Evolutionary conservation across 1,140 invertebrate genomes (phyloP), one percentile per base, ranked within the genome.

Genomic region (Eumaeus atala): DNA sequence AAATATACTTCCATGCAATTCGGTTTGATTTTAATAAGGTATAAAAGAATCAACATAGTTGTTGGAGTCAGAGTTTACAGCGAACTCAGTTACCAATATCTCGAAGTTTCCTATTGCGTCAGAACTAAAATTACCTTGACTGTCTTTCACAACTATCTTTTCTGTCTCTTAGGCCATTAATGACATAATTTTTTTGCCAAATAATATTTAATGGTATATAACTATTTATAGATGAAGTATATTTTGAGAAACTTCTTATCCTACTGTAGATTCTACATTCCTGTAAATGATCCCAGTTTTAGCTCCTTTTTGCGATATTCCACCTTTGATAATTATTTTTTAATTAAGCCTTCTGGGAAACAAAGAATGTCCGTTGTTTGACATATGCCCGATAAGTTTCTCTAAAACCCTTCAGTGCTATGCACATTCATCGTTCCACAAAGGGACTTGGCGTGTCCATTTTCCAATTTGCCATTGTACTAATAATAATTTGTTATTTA

Each of bases 281-380:
- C 38, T 40, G n/a, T 40, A 40, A 40, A 40, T 40, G 16, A 12
- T 11, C 38, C 38, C 3, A 40, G n/a, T 12, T 40, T 40, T 40
- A 40, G 38, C 38, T 12, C 38, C 16, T 14, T 40, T 40, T 8
- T 40, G n/a, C n/a, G n/a, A n/a, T n/a, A n/a, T 40, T 40, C 38
- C 16, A 40, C 16, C 16, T 40, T 40, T 12, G 16, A 40, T 12
- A 40, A 40, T 40, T 40, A 11, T 40, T 40, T 14, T 12, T 4
- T 8, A 11, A 11, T 11, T 12, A 12, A 12, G 8, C 16, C 38
- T 40, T 40, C 38, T 40, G 16, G 38, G 38, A 4, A 12, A 12
- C n/a, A 12, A 1, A 40, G 38, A 3, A 12, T 40, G n/a, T 40
- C 16, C 16, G n/a, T 14, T 40, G n/a, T 40, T 40, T 40, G 16